Base-by-base conservation (phyloP, 2,888 invertebrate species). In the Drosophila infuscata region DNA sequence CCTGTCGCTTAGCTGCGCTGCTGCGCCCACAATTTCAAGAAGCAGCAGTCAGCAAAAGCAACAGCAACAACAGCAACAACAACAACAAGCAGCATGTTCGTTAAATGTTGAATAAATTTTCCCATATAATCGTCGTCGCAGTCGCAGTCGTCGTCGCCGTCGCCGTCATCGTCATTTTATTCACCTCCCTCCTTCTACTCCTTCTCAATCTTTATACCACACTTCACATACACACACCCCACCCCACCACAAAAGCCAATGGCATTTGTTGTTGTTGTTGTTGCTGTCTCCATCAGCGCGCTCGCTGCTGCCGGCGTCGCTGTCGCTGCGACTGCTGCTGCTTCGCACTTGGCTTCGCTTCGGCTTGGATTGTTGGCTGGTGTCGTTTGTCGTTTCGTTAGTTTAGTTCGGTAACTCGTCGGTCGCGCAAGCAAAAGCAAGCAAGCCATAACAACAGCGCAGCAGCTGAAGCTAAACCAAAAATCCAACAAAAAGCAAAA, bases 321-420 rank as follows among this genome's bases (percentile, higher is more conserved):
- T 63, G 77, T 29, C 61, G 57, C 61, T 71, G 74, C 46, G 36
- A 48, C 62, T 79, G 78, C 56, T 51, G 56, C 70, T 77, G 76
- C 81, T 81, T 76, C 76, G 79, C 81, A 79, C 77, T 79, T 83
- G 74, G 80, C 82, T 79, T 84, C 81, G 80, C 82, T 79, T 84
- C 81, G 82, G 75, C 76, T 75, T 79, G 77, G 70, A 63, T 76
- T 74, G 73, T 76, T 74, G 73, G 71, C 70, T 75, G 77, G 70
- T 79, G 82, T 82, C 81, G 81, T 79, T 82, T 79, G 82, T 82
- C 81, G 81, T 79, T 82, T 81, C 82, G 84, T 90, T 91, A 91
- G 92, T 91, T 91, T 90, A 82, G 90, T 91, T 91, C 91, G 92
- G 91, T 85, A 90, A 91, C 91, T 91, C 91, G 91, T 91, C 88